Evolutionary conservation across 2,113 vertebrate genomes (phyloP).

Genomic region (Corvus moneduloides): DNA sequence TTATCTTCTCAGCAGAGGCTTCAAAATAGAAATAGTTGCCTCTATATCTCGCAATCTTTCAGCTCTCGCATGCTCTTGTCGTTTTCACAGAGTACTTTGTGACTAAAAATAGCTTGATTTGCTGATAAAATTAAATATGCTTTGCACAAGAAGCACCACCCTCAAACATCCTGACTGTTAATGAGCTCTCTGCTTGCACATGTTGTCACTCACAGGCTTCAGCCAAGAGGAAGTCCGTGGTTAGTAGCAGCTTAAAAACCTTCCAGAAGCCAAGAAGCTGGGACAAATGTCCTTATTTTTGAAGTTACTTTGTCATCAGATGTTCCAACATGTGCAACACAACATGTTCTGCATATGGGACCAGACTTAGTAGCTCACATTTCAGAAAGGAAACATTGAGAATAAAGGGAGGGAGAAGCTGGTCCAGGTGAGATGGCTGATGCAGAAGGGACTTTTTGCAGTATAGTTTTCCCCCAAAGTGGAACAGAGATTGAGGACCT

Average conservation of each 20-base stretch:
- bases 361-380: background rate
- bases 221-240: slow-evolving; percentile 32
- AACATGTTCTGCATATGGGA: background rate
- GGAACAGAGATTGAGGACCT: background rate
- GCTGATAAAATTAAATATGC: slow-evolving; percentile 51
- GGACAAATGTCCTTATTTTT: background rate
- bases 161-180: slow-evolving; percentile 43
- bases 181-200: background rate
- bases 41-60: background rate
- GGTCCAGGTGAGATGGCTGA: rapidly evolving
- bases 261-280: background rate
- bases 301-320: background rate
- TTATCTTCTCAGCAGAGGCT: slow-evolving; percentile 5
- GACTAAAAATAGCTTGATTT: slow-evolving; percentile 55
- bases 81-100: slow-evolving; percentile 1
- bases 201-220: background rate
- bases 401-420: background rate
- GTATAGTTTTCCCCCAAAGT: background rate
- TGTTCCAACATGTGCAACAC: background rate
- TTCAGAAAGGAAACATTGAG: background rate
- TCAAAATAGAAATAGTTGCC: slow-evolving; percentile 23
- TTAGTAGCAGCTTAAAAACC: slow-evolving; percentile 15
- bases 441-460: background rate
- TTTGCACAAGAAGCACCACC: background rate
- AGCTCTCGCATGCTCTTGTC: background rate